Base-by-base conservation (phyloP, 1,140 invertebrate species). In the Drosophila busckii region DNA sequence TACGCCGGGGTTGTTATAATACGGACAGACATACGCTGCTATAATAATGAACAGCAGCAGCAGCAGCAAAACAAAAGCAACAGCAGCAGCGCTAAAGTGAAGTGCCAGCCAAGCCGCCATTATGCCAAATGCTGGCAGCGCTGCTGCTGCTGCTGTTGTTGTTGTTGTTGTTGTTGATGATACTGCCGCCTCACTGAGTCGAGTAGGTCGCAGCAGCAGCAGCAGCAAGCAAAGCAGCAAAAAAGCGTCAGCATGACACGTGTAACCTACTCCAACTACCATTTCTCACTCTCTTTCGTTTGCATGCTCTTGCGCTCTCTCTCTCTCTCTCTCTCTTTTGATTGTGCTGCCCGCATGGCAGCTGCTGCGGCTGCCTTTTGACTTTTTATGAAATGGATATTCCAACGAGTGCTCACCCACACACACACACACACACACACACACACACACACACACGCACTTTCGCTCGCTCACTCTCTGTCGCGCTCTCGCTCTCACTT, bases 361-460 rank as follows among this genome's bases (percentile, higher is more conserved):
- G 25, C n/a, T n/a, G n/a, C n/a, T n/a, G 13, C 31, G 32, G 58
- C 52, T 40, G 46, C 64, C 59, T 78, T 80, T 80, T 80, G 73
- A 80, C 73, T 80, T 82, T 80, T 82, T 73, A 82, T 80, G 73
- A 80, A 80, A 80, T 82, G 73, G 78, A 82, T 82, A 69, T 73
- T 53, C 58, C 22, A 53, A 41, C 52, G 32, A 49, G 50, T 41
- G 29, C 41, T 35, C 52, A 25, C 23, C 17, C 49, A 44, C 19
- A 23, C 9, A 35, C 16, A 23, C 23, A 42, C 38, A 26, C 50
- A 0, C 29, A 23, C 12, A 1, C n/a, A n/a, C 9, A 17, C 20
- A 13, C 32, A 25, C 23, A 3, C 13, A 28, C 19, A 25, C 28
- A 5, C 38, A 4, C 32, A 28, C 10, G 32, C 6, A 2, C 7